phyloP scores from a whole-genome alignment of 2,113 vertebrate genomes.

The Mohoua ochrocephala region DNA sequence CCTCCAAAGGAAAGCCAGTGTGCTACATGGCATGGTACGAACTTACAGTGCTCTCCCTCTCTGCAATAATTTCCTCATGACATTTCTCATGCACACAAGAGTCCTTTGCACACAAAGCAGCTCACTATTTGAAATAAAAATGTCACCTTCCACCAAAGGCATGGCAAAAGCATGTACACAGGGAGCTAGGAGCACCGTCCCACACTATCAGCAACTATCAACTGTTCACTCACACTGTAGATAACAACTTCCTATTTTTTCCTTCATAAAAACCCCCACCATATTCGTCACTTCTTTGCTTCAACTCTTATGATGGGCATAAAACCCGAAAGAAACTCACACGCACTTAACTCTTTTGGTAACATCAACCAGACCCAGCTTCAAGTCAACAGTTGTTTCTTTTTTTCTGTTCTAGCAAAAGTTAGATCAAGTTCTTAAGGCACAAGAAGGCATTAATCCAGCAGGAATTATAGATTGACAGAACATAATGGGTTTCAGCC shows the following conservation, averaged over 20 bases:
- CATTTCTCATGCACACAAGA: background rate
- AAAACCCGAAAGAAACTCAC: background rate
- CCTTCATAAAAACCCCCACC: background rate
- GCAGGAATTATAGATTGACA: background rate
- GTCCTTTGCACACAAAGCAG: background rate
- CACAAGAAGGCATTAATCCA: background rate
- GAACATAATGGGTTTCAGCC: background rate
- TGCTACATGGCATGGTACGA: background rate
- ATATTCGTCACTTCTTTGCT: background rate
- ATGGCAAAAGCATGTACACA: background rate
- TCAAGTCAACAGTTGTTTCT: background rate
- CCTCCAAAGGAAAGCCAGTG: background rate
- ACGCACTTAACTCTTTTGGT: background rate
- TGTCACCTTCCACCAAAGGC: background rate
- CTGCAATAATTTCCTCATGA: background rate
- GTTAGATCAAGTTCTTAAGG: background rate
- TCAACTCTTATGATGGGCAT: background rate
- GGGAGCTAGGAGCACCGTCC: background rate
- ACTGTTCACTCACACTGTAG: background rate
- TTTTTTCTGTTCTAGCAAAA: background rate
- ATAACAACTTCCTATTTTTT: background rate
- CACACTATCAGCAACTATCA: background rate
- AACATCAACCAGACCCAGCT: background rate
- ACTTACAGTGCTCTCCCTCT: background rate
- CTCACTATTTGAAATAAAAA: background rate